A percentile compares a stretch with the other conserved stretches of the same genome.
These are phyloP conservation scores for Thelaira solivaga DNA, from an alignment of 2,888 invertebrate genomes.

Conservation along the genomic window DNA sequence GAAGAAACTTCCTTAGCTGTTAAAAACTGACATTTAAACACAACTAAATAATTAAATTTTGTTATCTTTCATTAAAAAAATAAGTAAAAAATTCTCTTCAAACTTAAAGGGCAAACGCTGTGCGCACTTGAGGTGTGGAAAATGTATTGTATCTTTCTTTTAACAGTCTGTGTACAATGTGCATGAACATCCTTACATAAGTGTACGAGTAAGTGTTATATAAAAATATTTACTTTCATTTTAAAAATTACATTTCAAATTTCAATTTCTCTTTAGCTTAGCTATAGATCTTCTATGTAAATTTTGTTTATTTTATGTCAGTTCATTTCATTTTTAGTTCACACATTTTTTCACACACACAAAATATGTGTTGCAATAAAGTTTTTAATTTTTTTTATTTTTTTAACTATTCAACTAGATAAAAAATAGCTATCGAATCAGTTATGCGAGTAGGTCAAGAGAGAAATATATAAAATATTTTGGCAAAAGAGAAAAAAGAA, in stretches of 20 bases:
- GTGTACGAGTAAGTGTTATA: background rate
- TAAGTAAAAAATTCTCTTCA: too few species aligned
- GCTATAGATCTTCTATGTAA: constrained; percentile 19
- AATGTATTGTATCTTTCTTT: too few species aligned
- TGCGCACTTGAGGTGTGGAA: background rate
- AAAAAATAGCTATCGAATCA: background rate
- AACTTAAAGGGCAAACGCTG: background rate
- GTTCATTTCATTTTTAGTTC: constrained; percentile 20
- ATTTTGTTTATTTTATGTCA: constrained; percentile 28
- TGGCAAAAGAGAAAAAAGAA: background rate
- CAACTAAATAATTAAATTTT: too few species aligned
- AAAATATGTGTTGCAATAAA: background rate
- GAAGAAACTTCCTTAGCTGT: too few species aligned
- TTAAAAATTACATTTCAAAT: constrained; percentile 22
- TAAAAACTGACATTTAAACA: too few species aligned
- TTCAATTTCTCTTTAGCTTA: constrained; percentile 26
- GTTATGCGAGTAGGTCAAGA: constrained; percentile 1
- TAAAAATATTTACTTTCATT: constrained; percentile 25
- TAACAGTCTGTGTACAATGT: too few species aligned
- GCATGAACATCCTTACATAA: too few species aligned
- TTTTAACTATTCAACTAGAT: too few species aligned
- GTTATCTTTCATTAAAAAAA: too few species aligned
- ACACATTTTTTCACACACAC: background rate
- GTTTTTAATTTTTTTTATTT: background rate
- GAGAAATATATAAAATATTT: background rate